These are phyloP conservation scores for Myripristis murdjan DNA, from an alignment of 2,797 vertebrate species.

Conservation along the genomic window DNA sequence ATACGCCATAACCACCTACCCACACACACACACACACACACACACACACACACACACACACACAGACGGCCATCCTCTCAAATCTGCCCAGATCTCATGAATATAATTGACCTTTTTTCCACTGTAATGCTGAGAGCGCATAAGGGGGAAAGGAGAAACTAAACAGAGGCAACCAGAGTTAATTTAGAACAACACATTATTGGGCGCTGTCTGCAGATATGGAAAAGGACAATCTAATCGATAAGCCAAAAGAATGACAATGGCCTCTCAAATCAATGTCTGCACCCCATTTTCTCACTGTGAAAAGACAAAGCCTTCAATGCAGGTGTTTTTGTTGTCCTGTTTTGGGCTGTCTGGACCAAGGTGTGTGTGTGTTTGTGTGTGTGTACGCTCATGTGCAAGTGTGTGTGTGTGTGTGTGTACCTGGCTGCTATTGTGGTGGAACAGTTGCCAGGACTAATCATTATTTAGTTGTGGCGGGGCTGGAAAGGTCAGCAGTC, in stretches of 20 bases:
- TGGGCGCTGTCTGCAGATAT: conserved; percentile 91
- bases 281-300: conserved; percentile 94
- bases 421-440: conserved; percentile 86
- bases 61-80: conserved; percentile 72
- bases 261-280: conserved; percentile 94
- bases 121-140: conserved; percentile 85
- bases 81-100: conserved; percentile 94
- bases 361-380: conserved; percentile 47
- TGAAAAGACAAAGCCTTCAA: conserved; percentile 79
- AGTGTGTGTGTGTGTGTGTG: conserved; percentile 74
- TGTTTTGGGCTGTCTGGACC: conserved; percentile 58
- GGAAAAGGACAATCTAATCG: conserved; percentile 97
- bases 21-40: conserved; percentile 8
- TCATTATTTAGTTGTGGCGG: conserved; percentile 97
- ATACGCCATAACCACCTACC: conserved; percentile 11
- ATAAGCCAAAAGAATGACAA: conserved; percentile 91
- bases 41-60: conserved; percentile 18
- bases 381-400: conserved; percentile 66
- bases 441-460: conserved; percentile 95
- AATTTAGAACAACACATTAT: conserved; percentile 95
- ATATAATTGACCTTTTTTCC: conserved; percentile 99
- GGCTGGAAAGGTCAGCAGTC: conserved; percentile 99
- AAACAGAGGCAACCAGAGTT: conserved; percentile 93
- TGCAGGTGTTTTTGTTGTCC: conserved; percentile 72
- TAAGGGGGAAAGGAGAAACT: conserved; percentile 80